Evolutionary conservation across 2,888 invertebrate species (phyloP).

Genomic region (Branchellion lobata): DNA sequence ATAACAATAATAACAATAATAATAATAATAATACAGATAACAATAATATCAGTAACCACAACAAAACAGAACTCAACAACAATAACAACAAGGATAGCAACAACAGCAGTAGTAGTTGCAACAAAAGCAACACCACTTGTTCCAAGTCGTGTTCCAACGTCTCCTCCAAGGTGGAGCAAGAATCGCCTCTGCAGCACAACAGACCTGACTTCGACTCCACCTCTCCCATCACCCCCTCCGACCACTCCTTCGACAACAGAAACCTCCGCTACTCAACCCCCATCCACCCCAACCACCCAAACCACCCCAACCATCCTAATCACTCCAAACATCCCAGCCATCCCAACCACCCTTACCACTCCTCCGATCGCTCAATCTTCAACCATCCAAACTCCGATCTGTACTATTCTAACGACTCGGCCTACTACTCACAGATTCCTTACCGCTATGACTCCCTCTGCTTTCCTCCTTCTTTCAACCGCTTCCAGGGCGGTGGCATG

Average conservation of each 20-base stretch:
- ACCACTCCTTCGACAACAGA: not conserved
- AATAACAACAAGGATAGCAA: not conserved
- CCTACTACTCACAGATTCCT: slow-evolving; percentile 30
- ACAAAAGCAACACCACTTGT: not conserved
- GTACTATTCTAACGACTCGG: slow-evolving; percentile 24
- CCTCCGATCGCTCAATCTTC: no score
- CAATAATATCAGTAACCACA: no score
- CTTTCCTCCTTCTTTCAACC: slow-evolving; percentile 27
- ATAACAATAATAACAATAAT: not conserved
- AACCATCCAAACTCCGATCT: not conserved
- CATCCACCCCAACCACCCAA: not conserved
- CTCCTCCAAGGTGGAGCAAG: not conserved
- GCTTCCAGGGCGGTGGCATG: slow-evolving; percentile 10
- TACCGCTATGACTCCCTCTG: slow-evolving; percentile 34
- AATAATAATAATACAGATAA: not conserved
- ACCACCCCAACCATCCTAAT: not conserved
- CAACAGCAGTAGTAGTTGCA: not conserved
- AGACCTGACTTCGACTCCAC: not conserved
- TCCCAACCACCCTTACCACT: not conserved
- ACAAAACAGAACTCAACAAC: not conserved
- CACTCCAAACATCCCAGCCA: no score
- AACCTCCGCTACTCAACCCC: slow-evolving; percentile 20
- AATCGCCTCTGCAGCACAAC: not conserved
- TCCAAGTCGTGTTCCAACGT: not conserved
- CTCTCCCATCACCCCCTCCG: not conserved